Evolutionary conservation across 2,113 vertebrate genomes (phyloP), one percentile per base, ranked within the genome.

Genomic region (Passer montanus): DNA sequence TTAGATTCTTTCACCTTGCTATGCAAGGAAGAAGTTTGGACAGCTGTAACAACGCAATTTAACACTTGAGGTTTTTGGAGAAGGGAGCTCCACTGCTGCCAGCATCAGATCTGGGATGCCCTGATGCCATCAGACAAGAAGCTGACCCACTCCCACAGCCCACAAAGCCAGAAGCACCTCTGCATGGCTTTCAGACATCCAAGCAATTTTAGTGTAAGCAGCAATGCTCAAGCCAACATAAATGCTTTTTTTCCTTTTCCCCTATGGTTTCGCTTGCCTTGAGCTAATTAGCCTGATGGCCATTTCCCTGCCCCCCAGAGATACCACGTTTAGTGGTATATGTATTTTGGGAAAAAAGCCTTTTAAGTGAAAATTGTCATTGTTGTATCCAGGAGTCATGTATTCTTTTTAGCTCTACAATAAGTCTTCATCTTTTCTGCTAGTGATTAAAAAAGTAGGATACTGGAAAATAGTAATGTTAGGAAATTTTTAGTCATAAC

Each of bases 241-340:
- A 87, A 92, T 11, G 39, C 78, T 27, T 6, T 44, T 77, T 87
- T 75, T 49, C 53, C 62, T 95, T 95, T 92, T 76, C 81, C 81
- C 81, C 74, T 33, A 44, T 44, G 85, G 73, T 91, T 97, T 85
- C 0, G 0, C 58, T 89, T 72, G 77, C 89, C 93, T 95, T 84
- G 44, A 94, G 93, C 62, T 96, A 91, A 96, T 89, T 94, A 95
- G 78, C 70, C 70, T 62, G 89, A 95, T 82, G 91, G 84, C 74
- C 84, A 82, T 87, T 93, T 91, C 85, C 72, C 88, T 92, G 55
- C 31, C 58, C 90, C 79, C 87, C 30, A 81, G 89, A 94, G 87
- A 95, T 50, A 66, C 9, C 56, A 58, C 23, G n/a, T 94, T 93
- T 79, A 89, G 93, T 60, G 43, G 72, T 88, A 91, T 69, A 94